A percentile compares a stretch with the other conserved stretches of the same genome.
phyloP scores from a whole-genome alignment of 2,888 invertebrate species.

The Nomada fabriciana region DNA sequence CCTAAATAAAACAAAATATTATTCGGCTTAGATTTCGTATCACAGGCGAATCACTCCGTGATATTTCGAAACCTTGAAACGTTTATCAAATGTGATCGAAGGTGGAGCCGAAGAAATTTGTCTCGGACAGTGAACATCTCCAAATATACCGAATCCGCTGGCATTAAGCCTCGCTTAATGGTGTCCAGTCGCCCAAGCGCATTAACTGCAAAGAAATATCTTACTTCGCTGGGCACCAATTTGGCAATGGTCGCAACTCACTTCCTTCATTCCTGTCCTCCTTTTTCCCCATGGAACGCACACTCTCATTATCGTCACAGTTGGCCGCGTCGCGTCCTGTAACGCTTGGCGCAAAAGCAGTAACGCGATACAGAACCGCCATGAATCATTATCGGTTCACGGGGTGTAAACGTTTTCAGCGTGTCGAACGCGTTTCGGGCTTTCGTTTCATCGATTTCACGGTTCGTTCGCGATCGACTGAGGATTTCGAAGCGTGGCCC shows the following conservation, averaged over 20 bases:
- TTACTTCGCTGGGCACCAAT: background rate
- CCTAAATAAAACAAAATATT: too few species aligned
- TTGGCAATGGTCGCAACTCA: background rate
- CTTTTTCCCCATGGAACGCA: background rate
- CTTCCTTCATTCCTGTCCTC: background rate
- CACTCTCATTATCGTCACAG: constrained; percentile 4
- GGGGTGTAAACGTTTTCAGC: constrained; percentile 33
- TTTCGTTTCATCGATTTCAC: constrained; percentile 49
- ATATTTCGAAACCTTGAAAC: too few species aligned
- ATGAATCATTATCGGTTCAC: constrained; percentile 19
- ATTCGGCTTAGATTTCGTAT: too few species aligned
- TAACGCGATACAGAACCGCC: background rate
- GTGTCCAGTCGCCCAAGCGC: background rate
- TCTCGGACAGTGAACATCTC: background rate
- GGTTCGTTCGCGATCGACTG: constrained; percentile 48
- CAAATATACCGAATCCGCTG: background rate
- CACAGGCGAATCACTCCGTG: too few species aligned
- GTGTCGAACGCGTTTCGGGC: constrained; percentile 40
- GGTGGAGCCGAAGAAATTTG: too few species aligned
- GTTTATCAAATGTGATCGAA: too few species aligned
- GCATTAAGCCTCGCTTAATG: background rate
- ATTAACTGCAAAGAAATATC: background rate
- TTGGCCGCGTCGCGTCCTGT: constrained; percentile 13
- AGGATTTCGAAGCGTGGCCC: constrained; percentile 25
- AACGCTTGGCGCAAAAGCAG: constrained; percentile 16